Evolutionary conservation across 1,140 invertebrate species (phyloP).

Genomic region (Drosophila virilis): DNA sequence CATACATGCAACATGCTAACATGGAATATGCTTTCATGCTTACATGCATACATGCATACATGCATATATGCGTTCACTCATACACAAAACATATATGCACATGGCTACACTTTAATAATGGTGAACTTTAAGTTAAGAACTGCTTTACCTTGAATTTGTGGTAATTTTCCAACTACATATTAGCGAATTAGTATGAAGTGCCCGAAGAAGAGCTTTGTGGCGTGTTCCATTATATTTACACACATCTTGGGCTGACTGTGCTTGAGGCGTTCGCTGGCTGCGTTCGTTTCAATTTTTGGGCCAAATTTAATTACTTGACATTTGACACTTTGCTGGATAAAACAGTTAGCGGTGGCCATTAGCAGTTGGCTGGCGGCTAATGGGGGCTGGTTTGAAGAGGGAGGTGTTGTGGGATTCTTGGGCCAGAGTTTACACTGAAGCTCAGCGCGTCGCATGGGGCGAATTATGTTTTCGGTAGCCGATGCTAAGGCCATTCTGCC

Average conservation of each 20-base stretch:
- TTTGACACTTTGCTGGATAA: constrained; percentile 25
- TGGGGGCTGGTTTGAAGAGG: neutral
- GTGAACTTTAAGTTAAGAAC: too few relatives aligned
- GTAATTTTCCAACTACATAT: too few relatives aligned
- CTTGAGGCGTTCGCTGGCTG: neutral
- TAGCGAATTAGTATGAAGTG: too few relatives aligned
- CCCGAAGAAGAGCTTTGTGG: neutral
- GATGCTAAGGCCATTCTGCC: neutral
- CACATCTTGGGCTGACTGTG: neutral
- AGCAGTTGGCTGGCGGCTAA: constrained; percentile 4
- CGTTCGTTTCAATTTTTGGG: neutral
- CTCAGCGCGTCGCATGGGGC: neutral
- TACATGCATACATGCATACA: too few relatives aligned
- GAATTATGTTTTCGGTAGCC: constrained; percentile 16
- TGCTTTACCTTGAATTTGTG: too few relatives aligned
- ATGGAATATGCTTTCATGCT: too few relatives aligned
- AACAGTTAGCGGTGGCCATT: constrained; percentile 21
- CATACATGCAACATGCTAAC: too few relatives aligned
- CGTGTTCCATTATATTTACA: constrained; percentile 5
- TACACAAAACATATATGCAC: too few relatives aligned
- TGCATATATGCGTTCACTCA: too few relatives aligned
- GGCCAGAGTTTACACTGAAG: neutral
- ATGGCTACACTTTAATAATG: too few relatives aligned
- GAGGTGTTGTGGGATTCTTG: neutral
- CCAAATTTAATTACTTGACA: constrained; percentile 38